These are phyloP conservation scores for Melanotaenia trifasciata DNA, from an alignment of 2,797 vertebrate genomes.

Conservation along the genomic window DNA sequence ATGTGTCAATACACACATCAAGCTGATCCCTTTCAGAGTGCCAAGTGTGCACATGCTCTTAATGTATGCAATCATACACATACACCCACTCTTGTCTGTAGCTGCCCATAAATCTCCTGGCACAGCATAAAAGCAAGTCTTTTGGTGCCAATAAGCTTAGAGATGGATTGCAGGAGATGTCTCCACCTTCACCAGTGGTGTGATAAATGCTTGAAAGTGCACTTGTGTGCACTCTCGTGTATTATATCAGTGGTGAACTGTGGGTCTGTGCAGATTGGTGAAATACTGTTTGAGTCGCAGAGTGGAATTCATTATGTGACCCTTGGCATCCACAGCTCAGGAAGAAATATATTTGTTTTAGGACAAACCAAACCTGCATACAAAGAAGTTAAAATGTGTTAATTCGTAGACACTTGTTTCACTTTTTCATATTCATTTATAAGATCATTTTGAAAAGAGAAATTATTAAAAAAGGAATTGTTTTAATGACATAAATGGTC, in stretches of 20 bases:
- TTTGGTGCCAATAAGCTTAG: constrained; percentile 75
- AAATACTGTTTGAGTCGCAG: constrained; percentile 42
- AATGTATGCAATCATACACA: constrained; percentile 63
- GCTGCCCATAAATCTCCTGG: constrained; percentile 72
- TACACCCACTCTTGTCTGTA: constrained; percentile 40
- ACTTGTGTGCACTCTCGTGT: constrained; percentile 59
- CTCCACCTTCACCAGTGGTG: constrained; percentile 75
- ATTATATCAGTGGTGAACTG: constrained; percentile 68
- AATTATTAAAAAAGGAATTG: constrained; percentile 11
- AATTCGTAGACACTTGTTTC: constrained; percentile 20
- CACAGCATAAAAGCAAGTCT: constrained; percentile 74
- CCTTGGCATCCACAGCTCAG: constrained; percentile 34
- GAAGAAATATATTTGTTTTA: constrained; percentile 5
- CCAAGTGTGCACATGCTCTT: constrained; percentile 55
- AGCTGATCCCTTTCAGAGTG: constrained; percentile 63
- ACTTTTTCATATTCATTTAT: constrained; percentile 13
- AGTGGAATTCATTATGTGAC: constrained; percentile 44
- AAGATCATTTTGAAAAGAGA: constrained; percentile 15
- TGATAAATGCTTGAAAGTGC: constrained; percentile 71
- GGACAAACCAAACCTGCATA: not conserved
- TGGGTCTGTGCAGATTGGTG: constrained; percentile 47
- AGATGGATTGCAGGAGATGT: constrained; percentile 77
- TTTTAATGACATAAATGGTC: constrained; percentile 7
- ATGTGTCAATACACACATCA: constrained; percentile 81
- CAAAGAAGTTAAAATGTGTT: constrained; percentile 10